phyloP scores from a whole-genome alignment of 2,797 vertebrate genomes.

The Hybognathus amarus region DNA sequence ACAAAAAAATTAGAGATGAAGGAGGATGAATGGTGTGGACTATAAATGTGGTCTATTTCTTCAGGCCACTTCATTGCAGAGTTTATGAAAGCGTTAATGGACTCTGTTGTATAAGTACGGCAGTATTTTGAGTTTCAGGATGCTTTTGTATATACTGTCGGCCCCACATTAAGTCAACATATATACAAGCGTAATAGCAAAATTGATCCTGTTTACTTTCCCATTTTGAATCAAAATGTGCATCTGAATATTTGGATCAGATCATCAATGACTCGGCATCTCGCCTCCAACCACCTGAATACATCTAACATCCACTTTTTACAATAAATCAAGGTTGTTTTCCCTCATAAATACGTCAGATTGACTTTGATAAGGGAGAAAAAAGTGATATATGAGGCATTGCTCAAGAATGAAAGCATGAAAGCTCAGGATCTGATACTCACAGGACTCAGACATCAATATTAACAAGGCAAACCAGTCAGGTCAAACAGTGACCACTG shows the following conservation, averaged over 20 bases:
- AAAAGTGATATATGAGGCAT: neutral
- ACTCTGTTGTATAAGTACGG: conserved; percentile 15
- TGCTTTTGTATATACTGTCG: conserved; percentile 39
- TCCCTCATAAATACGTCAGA: neutral
- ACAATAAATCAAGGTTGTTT: neutral
- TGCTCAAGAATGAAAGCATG: neutral
- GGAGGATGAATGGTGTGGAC: neutral
- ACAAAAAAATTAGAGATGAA: conserved; percentile 5
- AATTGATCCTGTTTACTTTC: neutral
- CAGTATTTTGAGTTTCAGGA: conserved; percentile 34
- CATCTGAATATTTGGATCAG: neutral
- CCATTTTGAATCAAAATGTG: neutral
- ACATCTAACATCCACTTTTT: neutral
- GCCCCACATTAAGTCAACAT: conserved; percentile 48
- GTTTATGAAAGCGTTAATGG: conserved; percentile 15
- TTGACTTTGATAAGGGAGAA: conserved; percentile 2
- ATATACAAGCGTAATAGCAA: conserved; percentile 19
- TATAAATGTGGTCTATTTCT: neutral
- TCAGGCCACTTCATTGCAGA: neutral
- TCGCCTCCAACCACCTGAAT: neutral
- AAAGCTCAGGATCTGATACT: neutral
- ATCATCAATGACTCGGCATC: neutral
- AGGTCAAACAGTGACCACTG: neutral
- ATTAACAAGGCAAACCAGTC: neutral
- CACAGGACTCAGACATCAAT: neutral